Conservation (phyloP, 2,797 vertebrate genomes). For the Spizella passerina region DNA sequence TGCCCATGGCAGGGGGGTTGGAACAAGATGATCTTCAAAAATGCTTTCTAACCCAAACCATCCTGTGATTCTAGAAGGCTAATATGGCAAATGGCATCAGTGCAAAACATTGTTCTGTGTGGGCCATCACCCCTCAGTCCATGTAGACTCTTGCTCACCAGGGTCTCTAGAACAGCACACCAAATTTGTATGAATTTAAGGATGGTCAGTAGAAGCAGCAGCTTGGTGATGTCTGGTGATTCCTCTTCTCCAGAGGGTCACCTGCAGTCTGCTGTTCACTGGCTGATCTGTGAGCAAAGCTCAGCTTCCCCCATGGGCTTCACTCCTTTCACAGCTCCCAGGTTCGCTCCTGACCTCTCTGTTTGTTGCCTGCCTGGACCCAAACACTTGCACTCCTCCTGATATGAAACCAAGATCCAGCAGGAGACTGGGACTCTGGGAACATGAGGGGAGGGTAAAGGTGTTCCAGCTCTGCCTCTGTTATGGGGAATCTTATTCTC, state of each 20-base stretch:
- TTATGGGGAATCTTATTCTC: neutral
- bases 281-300: neutral
- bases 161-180: neutral
- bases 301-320: neutral
- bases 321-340: neutral
- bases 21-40: neutral
- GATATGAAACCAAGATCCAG: neutral
- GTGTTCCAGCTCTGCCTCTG: neutral
- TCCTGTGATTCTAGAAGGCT: neutral
- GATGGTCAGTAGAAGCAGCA: neutral
- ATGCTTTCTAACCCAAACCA: neutral
- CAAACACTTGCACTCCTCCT: neutral
- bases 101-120: neutral
- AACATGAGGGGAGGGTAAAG: neutral
- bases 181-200: neutral
- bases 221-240: neutral
- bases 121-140: neutral
- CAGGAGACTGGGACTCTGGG: neutral
- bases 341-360: neutral
- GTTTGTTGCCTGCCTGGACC: neutral
- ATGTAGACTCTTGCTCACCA: neutral
- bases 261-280: neutral
- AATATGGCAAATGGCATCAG: neutral
- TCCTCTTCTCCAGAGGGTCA: neutral
- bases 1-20: rapidly evolving